A percentile compares a stretch with the other conserved stretches of the same genome.
Conservation (phyloP, 2,888 invertebrate species). For the Neoscelio sp. region DNA sequence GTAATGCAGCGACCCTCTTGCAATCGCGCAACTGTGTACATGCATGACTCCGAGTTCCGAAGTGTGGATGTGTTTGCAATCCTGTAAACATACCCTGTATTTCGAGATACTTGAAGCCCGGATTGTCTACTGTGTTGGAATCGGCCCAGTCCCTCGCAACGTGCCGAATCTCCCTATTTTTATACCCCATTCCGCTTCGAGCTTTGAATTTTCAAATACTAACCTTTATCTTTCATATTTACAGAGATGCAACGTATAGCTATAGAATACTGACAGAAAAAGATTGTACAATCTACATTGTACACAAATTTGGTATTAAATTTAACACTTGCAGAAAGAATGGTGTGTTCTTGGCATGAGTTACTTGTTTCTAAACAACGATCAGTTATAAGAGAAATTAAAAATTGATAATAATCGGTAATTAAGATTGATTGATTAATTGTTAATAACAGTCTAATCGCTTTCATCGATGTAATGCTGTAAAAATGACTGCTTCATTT, state of each 20-base stretch:
- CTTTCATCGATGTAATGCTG: too few relatives aligned
- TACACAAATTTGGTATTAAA: too few relatives aligned
- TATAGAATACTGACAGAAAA: not conserved
- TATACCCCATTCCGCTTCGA: conserved; percentile 35
- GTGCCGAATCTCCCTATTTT: conserved; percentile 51
- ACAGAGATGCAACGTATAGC: conserved; percentile 13
- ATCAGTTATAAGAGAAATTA: too few relatives aligned
- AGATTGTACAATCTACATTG: not conserved
- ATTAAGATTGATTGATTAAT: too few relatives aligned
- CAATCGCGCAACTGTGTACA: conserved; percentile 45
- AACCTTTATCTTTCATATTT: conserved; percentile 59
- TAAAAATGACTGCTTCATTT: too few relatives aligned
- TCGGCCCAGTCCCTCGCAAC: conserved; percentile 64
- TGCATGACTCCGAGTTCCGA: conserved; percentile 29
- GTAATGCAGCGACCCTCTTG: conserved; percentile 79
- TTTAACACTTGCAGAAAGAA: too few relatives aligned
- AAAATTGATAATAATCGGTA: too few relatives aligned
- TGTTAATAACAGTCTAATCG: too few relatives aligned
- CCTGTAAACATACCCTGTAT: conserved; percentile 78
- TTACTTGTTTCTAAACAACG: too few relatives aligned
- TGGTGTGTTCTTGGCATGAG: too few relatives aligned
- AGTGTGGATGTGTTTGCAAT: conserved; percentile 59
- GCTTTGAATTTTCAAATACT: conserved; percentile 48
- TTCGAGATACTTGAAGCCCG: conserved; percentile 76
- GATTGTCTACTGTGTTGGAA: conserved; percentile 76